These are phyloP conservation scores for Gastrophryne carolinensis DNA, from an alignment of 2,797 vertebrate species.

Conservation along the genomic window DNA sequence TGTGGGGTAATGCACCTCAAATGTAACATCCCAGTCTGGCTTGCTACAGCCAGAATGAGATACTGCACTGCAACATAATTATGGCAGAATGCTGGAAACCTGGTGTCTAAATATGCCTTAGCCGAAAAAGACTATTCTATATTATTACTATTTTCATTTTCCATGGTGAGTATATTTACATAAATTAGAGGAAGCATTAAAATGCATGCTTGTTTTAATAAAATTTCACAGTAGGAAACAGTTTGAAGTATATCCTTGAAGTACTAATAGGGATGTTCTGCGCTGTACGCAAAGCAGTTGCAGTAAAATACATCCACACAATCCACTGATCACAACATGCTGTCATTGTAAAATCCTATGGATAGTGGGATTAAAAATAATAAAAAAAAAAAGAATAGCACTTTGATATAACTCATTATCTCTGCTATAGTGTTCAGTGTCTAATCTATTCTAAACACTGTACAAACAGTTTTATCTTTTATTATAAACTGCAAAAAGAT, in stretches of 20 bases:
- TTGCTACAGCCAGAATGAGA: not conserved
- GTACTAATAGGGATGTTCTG: conserved; percentile 20
- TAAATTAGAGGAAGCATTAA: conserved; percentile 8
- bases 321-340: conserved; percentile 17
- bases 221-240: conserved; percentile 33
- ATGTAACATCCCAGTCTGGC: too few relatives aligned
- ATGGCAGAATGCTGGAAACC: not conserved
- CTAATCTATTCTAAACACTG: conserved; percentile 20
- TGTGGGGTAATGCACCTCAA: too few relatives aligned
- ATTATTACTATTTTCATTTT: conserved; percentile 28
- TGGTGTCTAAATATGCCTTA: not conserved
- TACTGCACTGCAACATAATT: not conserved
- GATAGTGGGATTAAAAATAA: conserved; percentile 17
- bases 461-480: conserved; percentile 3
- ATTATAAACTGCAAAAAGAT: not conserved
- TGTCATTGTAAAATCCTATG: conserved; percentile 24
- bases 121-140: not conserved
- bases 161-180: conserved; percentile 31
- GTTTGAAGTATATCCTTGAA: conserved; percentile 37
- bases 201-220: conserved; percentile 37
- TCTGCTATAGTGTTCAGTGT: not conserved
- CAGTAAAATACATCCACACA: conserved; percentile 15
- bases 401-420: conserved; percentile 32
- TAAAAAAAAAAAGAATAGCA: conserved; percentile 7
- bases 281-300: not conserved